These are phyloP conservation scores for Melanotaenia trifasciata DNA, from an alignment of 2,797 vertebrate species.

Conservation along the genomic window DNA sequence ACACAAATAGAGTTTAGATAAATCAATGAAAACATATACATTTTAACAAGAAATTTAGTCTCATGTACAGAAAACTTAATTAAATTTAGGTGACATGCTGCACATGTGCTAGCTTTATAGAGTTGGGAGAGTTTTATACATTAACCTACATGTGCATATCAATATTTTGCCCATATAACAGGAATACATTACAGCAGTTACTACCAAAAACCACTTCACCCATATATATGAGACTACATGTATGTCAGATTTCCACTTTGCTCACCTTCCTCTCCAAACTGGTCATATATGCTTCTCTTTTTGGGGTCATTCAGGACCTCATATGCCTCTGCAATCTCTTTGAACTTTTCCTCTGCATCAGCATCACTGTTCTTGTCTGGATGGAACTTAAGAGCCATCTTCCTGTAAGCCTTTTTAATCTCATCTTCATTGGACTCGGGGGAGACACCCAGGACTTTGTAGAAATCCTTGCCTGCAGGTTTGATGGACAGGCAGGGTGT, in stretches of 20 bases:
- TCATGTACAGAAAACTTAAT: neutral
- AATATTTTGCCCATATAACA: constrained; percentile 29
- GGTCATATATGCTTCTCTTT: constrained; percentile 92
- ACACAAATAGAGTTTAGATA: neutral
- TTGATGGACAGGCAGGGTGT: constrained; percentile 77
- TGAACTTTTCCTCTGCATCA: constrained; percentile 84
- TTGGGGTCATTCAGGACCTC: constrained; percentile 93
- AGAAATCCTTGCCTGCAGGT: constrained; percentile 93
- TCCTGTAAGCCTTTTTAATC: constrained; percentile 95
- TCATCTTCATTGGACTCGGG: constrained; percentile 93
- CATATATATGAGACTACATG: neutral
- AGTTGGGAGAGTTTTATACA: constrained; percentile 20
- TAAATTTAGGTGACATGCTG: constrained; percentile 16
- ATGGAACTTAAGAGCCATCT: constrained; percentile 96
- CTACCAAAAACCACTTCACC: constrained; percentile 4
- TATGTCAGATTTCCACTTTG: neutral
- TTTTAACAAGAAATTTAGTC: neutral
- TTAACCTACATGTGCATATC: constrained; percentile 15
- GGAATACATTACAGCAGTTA: constrained; percentile 32
- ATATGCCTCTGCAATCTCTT: constrained; percentile 91
- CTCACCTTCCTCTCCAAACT: constrained; percentile 95
- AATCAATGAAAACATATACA: neutral
- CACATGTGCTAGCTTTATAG: constrained; percentile 25
- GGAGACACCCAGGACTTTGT: constrained; percentile 92
- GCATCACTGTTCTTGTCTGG: constrained; percentile 86